These are phyloP conservation scores for Pantherophis vulpinus DNA, from an alignment of 2,797 vertebrate species.

Conservation along the genomic window DNA sequence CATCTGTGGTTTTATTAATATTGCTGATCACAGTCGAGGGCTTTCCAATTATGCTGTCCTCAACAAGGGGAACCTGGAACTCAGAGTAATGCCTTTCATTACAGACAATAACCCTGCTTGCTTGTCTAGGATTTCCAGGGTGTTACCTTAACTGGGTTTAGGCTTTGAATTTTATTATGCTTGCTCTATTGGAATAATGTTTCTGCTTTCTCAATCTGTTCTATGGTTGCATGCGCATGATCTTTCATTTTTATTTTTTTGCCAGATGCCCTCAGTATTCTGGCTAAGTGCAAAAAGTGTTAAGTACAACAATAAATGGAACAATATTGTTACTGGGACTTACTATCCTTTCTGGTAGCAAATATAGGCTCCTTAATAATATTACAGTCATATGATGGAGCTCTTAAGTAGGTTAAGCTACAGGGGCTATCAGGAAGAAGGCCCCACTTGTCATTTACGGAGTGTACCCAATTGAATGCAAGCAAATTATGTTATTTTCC, in stretches of 20 bases:
- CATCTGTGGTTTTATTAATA: not conserved
- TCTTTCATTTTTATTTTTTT: not conserved
- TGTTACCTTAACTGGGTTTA: not conserved
- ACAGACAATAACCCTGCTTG: not conserved
- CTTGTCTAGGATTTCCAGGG: not conserved
- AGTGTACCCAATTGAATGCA: not conserved
- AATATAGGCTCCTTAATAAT: conserved; percentile 32
- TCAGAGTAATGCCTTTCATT: not conserved
- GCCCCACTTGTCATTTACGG: not conserved
- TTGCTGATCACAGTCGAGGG: not conserved
- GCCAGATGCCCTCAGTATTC: not conserved
- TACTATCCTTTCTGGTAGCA: conserved; percentile 24
- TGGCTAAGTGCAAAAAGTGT: not conserved
- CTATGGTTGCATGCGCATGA: not conserved
- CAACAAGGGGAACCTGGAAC: not conserved
- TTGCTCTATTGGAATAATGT: not conserved
- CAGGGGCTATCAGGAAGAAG: not conserved
- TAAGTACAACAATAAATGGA: not conserved
- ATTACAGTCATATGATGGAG: conserved; percentile 35
- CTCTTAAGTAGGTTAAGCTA: conserved; percentile 11
- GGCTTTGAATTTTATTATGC: not conserved
- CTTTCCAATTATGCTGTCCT: not conserved
- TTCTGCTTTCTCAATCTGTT: not conserved
- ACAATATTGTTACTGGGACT: conserved; percentile 21
- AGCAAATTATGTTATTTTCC: conserved; percentile 44